These are phyloP conservation scores for Melanchra persicariae DNA, from an alignment of 2,888 invertebrate genomes.

Conservation along the genomic window DNA sequence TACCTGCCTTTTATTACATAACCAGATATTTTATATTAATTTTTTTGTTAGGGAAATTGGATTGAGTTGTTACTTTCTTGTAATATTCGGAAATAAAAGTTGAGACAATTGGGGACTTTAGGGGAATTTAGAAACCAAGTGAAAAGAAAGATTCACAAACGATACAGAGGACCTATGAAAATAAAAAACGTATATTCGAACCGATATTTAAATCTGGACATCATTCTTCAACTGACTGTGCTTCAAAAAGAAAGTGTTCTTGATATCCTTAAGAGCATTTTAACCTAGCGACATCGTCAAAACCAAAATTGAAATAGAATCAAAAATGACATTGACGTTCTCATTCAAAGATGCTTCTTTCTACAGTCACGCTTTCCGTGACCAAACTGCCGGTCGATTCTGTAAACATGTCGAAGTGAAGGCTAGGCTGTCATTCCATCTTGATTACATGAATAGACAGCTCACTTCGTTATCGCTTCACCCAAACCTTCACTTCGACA, in stretches of 20 bases:
- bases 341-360: not conserved
- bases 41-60: conserved; percentile 2
- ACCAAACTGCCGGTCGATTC: too few relatives aligned
- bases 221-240: not conserved
- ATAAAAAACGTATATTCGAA: not conserved
- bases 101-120: not conserved
- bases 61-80: not conserved
- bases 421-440: too few relatives aligned
- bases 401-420: too few relatives aligned
- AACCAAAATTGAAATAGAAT: not conserved
- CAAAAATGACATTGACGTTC: not conserved
- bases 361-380: not conserved
- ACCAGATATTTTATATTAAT: conserved; percentile 27
- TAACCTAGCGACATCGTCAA: not conserved
- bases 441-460: too few relatives aligned
- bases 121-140: not conserved
- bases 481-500: too few relatives aligned
- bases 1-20: conserved; percentile 62
- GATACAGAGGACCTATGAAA: too few relatives aligned
- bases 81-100: not conserved
- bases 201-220: not conserved
- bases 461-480: too few relatives aligned
- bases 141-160: too few relatives aligned
- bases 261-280: not conserved
- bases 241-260: too few relatives aligned